phyloP scores from a whole-genome alignment of 1,140 invertebrate genomes.

The Lamellibrachia luymesi region DNA sequence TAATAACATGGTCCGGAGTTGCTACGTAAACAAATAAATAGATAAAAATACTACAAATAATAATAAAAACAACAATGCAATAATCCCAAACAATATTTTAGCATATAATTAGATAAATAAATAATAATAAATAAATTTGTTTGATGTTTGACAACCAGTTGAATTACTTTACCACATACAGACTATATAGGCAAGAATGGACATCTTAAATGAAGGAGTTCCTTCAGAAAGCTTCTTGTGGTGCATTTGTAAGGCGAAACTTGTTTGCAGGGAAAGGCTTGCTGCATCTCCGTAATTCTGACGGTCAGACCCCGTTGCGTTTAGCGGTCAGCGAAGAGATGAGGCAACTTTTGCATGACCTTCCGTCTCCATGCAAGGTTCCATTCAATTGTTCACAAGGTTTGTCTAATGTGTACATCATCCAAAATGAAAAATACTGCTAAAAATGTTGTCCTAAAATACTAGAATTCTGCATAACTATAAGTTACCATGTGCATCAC shows the following conservation, averaged over 20 bases:
- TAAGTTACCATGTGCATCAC: too few species aligned
- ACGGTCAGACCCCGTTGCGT: neutral
- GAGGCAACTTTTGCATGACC: neutral
- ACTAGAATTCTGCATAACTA: too few species aligned
- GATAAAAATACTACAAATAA: too few species aligned
- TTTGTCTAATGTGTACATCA: neutral
- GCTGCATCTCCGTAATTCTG: neutral
- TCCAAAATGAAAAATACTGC: too few species aligned
- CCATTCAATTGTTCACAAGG: neutral
- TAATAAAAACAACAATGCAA: too few species aligned
- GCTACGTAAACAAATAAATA: too few species aligned
- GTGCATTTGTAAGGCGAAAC: neutral
- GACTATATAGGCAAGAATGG: neutral
- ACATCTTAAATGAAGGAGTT: neutral
- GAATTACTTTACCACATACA: neutral
- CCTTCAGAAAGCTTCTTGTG: neutral
- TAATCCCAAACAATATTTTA: too few species aligned
- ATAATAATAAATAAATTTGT: too few species aligned
- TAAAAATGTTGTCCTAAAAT: too few species aligned
- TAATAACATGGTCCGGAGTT: too few species aligned
- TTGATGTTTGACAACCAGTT: neutral
- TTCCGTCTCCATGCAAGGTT: neutral
- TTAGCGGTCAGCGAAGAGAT: neutral
- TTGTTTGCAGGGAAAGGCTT: neutral
- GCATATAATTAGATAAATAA: too few species aligned